Evolutionary conservation across 2,888 invertebrate species (phyloP).

Genomic region (Amaurobius ferox): DNA sequence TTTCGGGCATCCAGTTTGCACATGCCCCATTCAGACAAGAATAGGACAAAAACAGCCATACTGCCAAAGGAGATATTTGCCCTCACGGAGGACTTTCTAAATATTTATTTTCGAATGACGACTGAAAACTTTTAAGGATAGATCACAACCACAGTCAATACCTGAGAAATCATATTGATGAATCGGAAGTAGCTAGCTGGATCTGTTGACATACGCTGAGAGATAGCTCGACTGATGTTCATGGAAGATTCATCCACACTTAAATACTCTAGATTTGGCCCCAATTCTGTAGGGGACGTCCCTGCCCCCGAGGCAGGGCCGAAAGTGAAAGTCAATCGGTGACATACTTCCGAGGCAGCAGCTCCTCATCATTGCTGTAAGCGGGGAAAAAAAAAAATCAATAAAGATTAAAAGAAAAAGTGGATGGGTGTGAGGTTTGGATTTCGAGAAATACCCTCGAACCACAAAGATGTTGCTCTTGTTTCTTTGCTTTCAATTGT

Average conservation of each 20-base stretch:
- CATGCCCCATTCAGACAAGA: too few relatives aligned
- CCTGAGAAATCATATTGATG: conserved; percentile 41
- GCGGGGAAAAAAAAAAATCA: not conserved
- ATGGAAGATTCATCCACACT: not conserved
- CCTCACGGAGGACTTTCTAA: too few relatives aligned
- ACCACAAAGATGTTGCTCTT: not conserved
- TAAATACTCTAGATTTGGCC: conserved; percentile 50
- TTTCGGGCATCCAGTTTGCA: too few relatives aligned
- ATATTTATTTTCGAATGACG: too few relatives aligned
- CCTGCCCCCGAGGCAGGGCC: conserved; percentile 54
- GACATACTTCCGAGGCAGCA: conserved; percentile 61
- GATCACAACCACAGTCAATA: not conserved
- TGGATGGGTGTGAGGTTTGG: conserved; percentile 7
- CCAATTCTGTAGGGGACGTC: conserved; percentile 42
- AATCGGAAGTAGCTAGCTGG: not conserved
- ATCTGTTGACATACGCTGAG: not conserved
- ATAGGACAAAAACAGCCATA: too few relatives aligned
- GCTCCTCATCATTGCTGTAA: conserved; percentile 10
- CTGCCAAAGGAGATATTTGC: too few relatives aligned
- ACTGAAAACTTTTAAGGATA: not conserved
- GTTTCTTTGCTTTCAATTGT: not conserved
- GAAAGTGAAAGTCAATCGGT: conserved; percentile 62
- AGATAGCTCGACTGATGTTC: not conserved
- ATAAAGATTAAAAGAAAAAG: conserved; percentile 7
- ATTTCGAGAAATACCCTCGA: not conserved